Evolutionary conservation across 2,113 vertebrate species (phyloP).

Genomic region (cattle (Bos taurus)): ARS-UCD2.0 NC_037353.1:3180001-3180500

Average conservation of each 20-base stretch:
- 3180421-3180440: neutral
- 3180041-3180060: neutral
- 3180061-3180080: neutral
- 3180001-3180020: neutral
- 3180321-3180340: neutral
- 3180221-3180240: neutral
- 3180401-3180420: neutral
- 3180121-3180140: neutral
- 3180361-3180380: neutral
- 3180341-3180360: neutral
- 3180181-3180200: neutral
- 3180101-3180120: neutral
- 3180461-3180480: neutral
- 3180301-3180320: neutral
- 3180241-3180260: neutral
- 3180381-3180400: neutral
- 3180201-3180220: neutral
- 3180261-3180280: neutral
- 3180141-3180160: neutral
- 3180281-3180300: neutral
- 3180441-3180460: neutral
- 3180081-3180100: neutral
- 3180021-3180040: neutral
- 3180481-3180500: neutral
- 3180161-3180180: neutral